phyloP scores from a whole-genome alignment of 2,888 invertebrate genomes.

The Parapristionchus giblindavisi region DNA sequence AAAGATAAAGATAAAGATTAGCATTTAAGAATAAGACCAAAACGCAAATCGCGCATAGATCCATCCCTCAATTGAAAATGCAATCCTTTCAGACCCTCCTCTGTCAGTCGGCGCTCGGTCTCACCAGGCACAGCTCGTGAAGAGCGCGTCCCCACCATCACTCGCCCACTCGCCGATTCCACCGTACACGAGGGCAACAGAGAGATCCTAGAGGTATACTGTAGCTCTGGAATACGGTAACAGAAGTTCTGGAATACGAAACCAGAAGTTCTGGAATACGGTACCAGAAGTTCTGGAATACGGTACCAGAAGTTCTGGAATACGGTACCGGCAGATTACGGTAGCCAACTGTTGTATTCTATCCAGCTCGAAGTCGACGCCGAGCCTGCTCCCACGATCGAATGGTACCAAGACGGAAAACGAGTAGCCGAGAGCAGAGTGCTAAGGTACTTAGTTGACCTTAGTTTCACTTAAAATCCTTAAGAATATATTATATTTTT shows the following conservation, averaged over 20 bases:
- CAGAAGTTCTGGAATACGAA: too few relatives aligned
- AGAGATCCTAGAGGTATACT: slow-evolving; percentile 59
- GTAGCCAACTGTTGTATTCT: too few relatives aligned
- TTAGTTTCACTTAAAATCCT: neutral
- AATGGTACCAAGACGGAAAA: slow-evolving; percentile 67
- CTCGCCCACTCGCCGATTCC: slow-evolving; percentile 60
- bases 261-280: too few relatives aligned
- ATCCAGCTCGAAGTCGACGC: slow-evolving; percentile 59
- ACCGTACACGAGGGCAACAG: slow-evolving; percentile 66
- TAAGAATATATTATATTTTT: neutral
- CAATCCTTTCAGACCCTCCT: slow-evolving; percentile 2
- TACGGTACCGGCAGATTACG: too few relatives aligned
- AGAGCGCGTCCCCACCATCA: slow-evolving; percentile 55
- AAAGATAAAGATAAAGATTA: too few relatives aligned
- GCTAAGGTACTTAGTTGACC: slow-evolving; percentile 36
- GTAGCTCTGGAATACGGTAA: too few relatives aligned
- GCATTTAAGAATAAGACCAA: too few relatives aligned
- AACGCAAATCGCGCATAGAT: too few relatives aligned
- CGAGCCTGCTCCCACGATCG: slow-evolving; percentile 55
- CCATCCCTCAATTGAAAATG: neutral
- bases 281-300: too few relatives aligned
- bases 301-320: too few relatives aligned
- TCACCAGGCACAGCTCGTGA: slow-evolving; percentile 37
- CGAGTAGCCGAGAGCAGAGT: slow-evolving; percentile 60
- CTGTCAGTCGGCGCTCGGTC: slow-evolving; percentile 27